phyloP scores from a whole-genome alignment of 92 coral and sea anemone species.

The Epizoanthus rinbou region DNA sequence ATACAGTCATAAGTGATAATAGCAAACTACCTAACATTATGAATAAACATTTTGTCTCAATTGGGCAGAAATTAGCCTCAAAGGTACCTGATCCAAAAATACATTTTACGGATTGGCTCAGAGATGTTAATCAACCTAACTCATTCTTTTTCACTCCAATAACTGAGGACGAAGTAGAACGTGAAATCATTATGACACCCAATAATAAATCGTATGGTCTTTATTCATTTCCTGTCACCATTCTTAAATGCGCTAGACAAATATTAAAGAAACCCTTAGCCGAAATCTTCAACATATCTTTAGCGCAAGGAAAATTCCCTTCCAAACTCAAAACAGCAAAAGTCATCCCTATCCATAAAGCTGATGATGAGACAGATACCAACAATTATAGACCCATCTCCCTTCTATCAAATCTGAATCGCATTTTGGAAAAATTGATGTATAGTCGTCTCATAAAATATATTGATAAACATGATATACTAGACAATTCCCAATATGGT shows the following conservation, averaged over 20 bases:
- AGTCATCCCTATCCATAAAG: constrained; percentile 19
- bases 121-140: constrained; percentile 1
- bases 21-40: neutral
- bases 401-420: constrained; percentile 40
- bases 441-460: constrained; percentile 26
- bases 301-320: constrained; percentile 35
- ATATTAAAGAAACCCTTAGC: constrained; percentile 37
- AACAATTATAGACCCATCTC: constrained; percentile 40
- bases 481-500: constrained; percentile 30
- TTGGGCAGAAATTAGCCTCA: constrained; percentile 30
- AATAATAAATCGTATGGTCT: constrained; percentile 22
- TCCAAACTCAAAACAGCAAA: constrained; percentile 18
- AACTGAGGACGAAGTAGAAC: constrained; percentile 17
- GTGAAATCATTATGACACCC: constrained; percentile 7
- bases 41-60: constrained; percentile 14
- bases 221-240: constrained; percentile 32
- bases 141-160: constrained; percentile 20
- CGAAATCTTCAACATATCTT: constrained; percentile 44
- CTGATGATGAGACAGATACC: constrained; percentile 34
- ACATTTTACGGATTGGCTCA: constrained; percentile 15
- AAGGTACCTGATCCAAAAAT: constrained; percentile 13
- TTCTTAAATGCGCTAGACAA: constrained; percentile 36
- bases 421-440: constrained; percentile 38
- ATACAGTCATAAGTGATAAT: constrained; percentile 9
- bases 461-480: constrained; percentile 10